Base-by-base conservation (phyloP, 2,113 vertebrate species). In the Toxostoma redivivum region DNA sequence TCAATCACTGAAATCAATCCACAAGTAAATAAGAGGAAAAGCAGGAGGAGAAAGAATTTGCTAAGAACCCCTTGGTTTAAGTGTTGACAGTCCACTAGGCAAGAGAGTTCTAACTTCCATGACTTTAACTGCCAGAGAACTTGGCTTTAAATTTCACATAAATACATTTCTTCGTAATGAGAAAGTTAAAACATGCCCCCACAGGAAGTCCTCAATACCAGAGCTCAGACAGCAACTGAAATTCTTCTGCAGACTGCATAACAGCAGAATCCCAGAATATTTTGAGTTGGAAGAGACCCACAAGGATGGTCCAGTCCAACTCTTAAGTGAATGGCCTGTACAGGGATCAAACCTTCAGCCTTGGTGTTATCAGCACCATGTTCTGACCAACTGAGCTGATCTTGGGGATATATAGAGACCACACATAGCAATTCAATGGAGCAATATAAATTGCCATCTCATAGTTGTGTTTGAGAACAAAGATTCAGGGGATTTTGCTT, bases 371-470 rank as follows among this genome's bases (percentile, higher is more conserved):
- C 3, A 61, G 53, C 70, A 81, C 20, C 20, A 27, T 19, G n/a
- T 30, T 81, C 53, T 38, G 56, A 54, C 20, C 38, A 81, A 4
- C 47, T 30, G 78, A 81, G 45, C 16, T n/a, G 20, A n/a, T 30
- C 51, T 14, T 30, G 22, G 45, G 24, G 9, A 45, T 74, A 12
- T 5, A 9, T 4, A 76, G 11, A 86, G 38, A 44, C 27, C 20
- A 42, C 0, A 0, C 4, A 61, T 1, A 53, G 56, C 81, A 89
- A 92, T 33, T 20, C 40, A 80, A 44, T 1, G 4, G 5, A 73
- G 33, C 33, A 62, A 40, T 20, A 50, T 25, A 58, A 72, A 92
- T 42, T 1, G 0, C 10, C 28, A n/a, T 65, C 40, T 65, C 24
- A 20, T 53, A 35, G 42, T 3, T 3, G 54, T 80, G 23, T 35